Conservation (phyloP, 2,797 vertebrate species). For the Smutsia temminckii region DNA sequence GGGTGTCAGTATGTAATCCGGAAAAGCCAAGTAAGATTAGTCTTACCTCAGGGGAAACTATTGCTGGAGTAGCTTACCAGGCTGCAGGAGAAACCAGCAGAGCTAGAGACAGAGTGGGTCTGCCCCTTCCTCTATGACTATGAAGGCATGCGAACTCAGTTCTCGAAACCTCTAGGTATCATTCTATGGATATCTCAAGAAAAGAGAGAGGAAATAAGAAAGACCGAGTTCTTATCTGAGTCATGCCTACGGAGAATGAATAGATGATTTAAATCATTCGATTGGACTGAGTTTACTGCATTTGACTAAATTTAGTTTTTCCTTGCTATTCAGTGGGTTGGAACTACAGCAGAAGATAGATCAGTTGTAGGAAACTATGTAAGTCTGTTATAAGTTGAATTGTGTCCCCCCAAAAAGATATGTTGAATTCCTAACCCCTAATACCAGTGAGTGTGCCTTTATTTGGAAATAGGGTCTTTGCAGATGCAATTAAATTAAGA, state of each 20-base stretch:
- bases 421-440: not conserved
- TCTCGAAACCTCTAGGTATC: not conserved
- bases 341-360: not conserved
- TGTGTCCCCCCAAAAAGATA: not conserved
- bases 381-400: not conserved
- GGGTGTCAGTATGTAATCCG: not conserved
- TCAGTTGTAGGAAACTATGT: not conserved
- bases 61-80: not conserved
- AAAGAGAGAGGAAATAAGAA: not conserved
- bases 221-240: not conserved
- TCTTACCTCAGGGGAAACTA: not conserved
- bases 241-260: not conserved
- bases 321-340: conserved; percentile 14
- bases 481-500: not conserved
- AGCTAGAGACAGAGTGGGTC: not conserved
- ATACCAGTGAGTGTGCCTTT: not conserved
- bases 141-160: not conserved
- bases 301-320: conserved; percentile 46
- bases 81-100: not conserved
- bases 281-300: conserved; percentile 9
- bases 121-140: not conserved
- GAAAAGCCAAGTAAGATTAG: not conserved
- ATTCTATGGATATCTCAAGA: not conserved
- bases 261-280: not conserved
- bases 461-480: conserved; percentile 4